Percentiles rank a stretch among this genome's conserved stretches.
phyloP scores from a whole-genome alignment of 1,140 invertebrate species.

The Hypsibius dujardini region DNA sequence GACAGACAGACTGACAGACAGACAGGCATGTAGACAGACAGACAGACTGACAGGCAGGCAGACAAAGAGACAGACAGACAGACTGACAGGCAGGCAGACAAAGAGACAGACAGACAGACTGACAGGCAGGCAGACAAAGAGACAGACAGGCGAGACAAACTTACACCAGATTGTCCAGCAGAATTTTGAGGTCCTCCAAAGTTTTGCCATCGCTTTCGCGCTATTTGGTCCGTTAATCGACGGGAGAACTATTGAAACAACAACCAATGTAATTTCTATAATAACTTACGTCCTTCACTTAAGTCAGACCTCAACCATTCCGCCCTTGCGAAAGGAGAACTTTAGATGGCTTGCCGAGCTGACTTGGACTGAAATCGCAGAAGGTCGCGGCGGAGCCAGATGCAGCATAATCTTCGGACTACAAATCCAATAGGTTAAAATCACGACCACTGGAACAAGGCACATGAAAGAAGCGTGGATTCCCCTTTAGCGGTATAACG shows the following conservation, averaged over 20 bases:
- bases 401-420: constrained; percentile 65
- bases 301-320: constrained; percentile 40
- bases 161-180: too few relatives aligned
- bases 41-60: too few relatives aligned
- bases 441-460: not conserved
- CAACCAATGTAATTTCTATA: not conserved
- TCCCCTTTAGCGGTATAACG: constrained; percentile 24
- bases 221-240: constrained; percentile 32
- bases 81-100: too few relatives aligned
- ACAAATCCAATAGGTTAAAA: constrained; percentile 33
- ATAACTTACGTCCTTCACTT: not conserved
- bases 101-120: too few relatives aligned
- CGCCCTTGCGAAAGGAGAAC: constrained; percentile 68
- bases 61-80: too few relatives aligned
- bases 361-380: constrained; percentile 41
- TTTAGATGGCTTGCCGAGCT: constrained; percentile 59
- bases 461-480: not conserved
- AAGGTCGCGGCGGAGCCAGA: constrained; percentile 42
- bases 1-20: too few relatives aligned
- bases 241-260: constrained; percentile 37
- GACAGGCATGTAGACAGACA: too few relatives aligned
- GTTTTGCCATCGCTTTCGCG: constrained; percentile 35
- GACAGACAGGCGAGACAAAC: too few relatives aligned
- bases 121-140: too few relatives aligned
- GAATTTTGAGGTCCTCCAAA: constrained; percentile 15